Evolutionary conservation across 1,140 invertebrate species (phyloP).

Genomic region (Neotoxoptera formosana): DNA sequence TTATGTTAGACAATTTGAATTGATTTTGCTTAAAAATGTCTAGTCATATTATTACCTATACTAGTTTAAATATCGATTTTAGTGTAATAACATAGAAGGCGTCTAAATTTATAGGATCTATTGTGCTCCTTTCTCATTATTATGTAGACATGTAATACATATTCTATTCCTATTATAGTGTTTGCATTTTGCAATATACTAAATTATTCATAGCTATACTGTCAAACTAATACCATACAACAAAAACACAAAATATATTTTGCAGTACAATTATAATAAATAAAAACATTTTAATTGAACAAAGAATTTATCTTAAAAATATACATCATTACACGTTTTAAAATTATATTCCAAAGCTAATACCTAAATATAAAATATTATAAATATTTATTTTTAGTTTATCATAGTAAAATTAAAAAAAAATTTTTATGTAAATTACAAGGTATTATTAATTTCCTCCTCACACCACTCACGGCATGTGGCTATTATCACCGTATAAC

Average conservation of each 20-base stretch:
- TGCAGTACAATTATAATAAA: not conserved
- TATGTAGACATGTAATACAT: conserved; percentile 18
- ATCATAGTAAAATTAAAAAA: not conserved
- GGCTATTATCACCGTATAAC: not conserved
- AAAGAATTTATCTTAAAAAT: not conserved
- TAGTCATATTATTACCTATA: not conserved
- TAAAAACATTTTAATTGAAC: not conserved
- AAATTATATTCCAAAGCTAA: not conserved
- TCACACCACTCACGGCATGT: not conserved
- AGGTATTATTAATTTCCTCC: not conserved
- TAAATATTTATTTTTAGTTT: not conserved
- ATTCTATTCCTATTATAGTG: not conserved
- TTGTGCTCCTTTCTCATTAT: conserved; percentile 5
- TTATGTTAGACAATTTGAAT: not conserved
- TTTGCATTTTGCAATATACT: not conserved
- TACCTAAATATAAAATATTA: conserved; percentile 4
- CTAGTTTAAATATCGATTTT: not conserved
- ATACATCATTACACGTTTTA: not conserved
- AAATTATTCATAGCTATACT: not conserved
- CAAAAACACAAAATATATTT: not conserved
- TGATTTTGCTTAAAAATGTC: not conserved
- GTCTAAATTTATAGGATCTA: conserved; percentile 6
- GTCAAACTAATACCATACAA: not conserved
- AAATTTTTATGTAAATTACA: not conserved
- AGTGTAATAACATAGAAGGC: not conserved